Evolutionary conservation across 2,797 vertebrate genomes (phyloP).

Genomic region (Taenioides sp.): DNA sequence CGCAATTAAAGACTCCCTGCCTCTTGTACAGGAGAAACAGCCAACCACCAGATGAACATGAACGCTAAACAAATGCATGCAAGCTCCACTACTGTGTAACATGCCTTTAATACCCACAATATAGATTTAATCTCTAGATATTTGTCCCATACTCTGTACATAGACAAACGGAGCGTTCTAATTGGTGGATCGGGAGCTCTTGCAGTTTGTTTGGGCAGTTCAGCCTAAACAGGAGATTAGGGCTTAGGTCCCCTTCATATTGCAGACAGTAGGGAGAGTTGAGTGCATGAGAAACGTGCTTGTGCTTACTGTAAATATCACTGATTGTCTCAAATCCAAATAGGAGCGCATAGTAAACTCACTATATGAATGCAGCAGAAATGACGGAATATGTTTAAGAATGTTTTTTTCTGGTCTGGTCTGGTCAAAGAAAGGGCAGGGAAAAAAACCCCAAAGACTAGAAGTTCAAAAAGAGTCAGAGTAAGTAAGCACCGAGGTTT

Average conservation of each 20-base stretch:
- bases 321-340: slow-evolving; percentile 11
- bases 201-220: slow-evolving; percentile 38
- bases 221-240: slow-evolving; percentile 42
- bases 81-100: slow-evolving; percentile 23
- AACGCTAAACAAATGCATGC: slow-evolving; percentile 40
- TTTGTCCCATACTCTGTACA: slow-evolving; percentile 22
- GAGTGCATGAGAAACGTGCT: slow-evolving; percentile 1
- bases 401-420: not conserved
- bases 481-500: not conserved
- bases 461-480: not conserved
- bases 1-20: slow-evolving; percentile 34
- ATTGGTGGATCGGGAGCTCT: slow-evolving; percentile 7
- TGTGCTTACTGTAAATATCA: slow-evolving; percentile 20
- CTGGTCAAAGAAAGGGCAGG: not conserved
- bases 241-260: slow-evolving; percentile 9
- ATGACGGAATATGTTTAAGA: slow-evolving; percentile 7
- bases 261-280: slow-evolving; percentile 1
- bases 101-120: slow-evolving; percentile 26
- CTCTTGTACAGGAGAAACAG: slow-evolving; percentile 30
- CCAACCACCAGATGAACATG: slow-evolving; percentile 20
- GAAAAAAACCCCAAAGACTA: not conserved
- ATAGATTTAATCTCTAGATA: slow-evolving; percentile 31
- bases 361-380: not conserved
- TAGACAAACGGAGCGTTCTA: slow-evolving; percentile 10
- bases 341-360: not conserved